A percentile compares a stretch with the other conserved stretches of the same genome.
Evolutionary conservation across 2,113 vertebrate genomes (phyloP).

Genomic region (Brachyhypopomus occidentalis): DNA sequence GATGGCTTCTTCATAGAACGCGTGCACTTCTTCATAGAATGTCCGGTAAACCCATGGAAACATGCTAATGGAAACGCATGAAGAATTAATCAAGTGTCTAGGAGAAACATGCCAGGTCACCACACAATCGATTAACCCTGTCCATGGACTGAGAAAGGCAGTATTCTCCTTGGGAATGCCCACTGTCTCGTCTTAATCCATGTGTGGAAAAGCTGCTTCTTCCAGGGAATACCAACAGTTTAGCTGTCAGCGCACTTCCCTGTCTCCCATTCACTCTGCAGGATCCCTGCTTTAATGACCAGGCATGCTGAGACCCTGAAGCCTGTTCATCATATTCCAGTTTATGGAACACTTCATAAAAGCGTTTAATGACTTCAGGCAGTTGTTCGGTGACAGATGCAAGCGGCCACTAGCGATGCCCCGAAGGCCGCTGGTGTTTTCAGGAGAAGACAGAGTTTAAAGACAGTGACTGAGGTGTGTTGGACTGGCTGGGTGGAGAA

Average conservation of each 20-base stretch:
- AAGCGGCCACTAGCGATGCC: not conserved
- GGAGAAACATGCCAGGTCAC: not conserved
- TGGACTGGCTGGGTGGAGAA: not conserved
- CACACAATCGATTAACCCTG: not conserved
- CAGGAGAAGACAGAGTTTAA: not conserved
- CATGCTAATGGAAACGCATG: too few species aligned
- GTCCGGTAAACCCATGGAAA: too few species aligned
- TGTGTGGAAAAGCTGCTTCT: not conserved
- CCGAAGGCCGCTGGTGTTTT: not conserved
- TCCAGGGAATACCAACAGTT: slow-evolving; percentile 9
- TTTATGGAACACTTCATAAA: slow-evolving; percentile 44
- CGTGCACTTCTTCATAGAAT: too few species aligned
- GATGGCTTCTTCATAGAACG: not conserved
- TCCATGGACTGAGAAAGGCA: not conserved
- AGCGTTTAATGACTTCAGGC: slow-evolving; percentile 23
- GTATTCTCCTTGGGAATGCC: not conserved
- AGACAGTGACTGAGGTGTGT: slow-evolving; percentile 1
- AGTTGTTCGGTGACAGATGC: slow-evolving; percentile 1
- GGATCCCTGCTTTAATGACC: slow-evolving; percentile 28
- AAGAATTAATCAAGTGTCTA: too few species aligned
- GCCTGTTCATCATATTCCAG: slow-evolving; percentile 24
- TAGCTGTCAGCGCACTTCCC: not conserved
- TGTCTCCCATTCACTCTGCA: slow-evolving; percentile 16
- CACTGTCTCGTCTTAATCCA: not conserved
- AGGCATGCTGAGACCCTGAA: slow-evolving; percentile 15